Percentiles rank a stretch among this genome's conserved stretches.
Evolutionary conservation across 2,113 vertebrate species (phyloP).

Genomic region (Leptodactylus fuscus): DNA sequence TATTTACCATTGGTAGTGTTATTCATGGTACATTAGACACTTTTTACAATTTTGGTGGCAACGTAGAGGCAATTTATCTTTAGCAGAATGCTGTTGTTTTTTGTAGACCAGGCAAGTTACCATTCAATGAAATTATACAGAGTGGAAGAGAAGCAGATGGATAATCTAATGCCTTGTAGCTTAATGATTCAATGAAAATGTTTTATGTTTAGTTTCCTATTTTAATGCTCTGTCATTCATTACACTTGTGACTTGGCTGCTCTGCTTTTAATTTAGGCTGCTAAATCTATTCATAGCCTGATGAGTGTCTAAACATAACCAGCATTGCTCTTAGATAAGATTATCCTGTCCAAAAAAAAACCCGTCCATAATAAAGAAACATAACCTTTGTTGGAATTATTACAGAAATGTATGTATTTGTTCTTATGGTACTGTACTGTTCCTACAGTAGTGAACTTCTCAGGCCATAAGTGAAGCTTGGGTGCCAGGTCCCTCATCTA

Average conservation of each 20-base stretch:
- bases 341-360: background rate
- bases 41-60: conserved; percentile 2
- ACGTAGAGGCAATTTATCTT: conserved; percentile 24
- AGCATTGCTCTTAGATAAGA: background rate
- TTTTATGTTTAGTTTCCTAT: conserved; percentile 8
- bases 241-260: conserved; percentile 12
- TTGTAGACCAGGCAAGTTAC: background rate
- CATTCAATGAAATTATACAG: background rate
- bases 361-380: background rate
- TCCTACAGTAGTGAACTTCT: too few relatives aligned
- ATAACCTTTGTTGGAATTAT: too few relatives aligned
- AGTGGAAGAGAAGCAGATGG: conserved; percentile 20
- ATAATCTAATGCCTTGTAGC: background rate
- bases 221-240: conserved; percentile 23
- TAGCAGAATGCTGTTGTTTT: conserved; percentile 2
- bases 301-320: background rate
- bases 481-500: too few relatives aligned
- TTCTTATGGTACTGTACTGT: too few relatives aligned
- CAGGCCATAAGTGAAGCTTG: too few relatives aligned
- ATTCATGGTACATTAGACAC: conserved; percentile 2
- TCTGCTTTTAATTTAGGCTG: background rate
- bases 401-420: too few relatives aligned
- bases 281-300: background rate
- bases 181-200: conserved; percentile 6
- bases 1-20: background rate